These are phyloP conservation scores for Cynopterus brachyotis DNA, from an alignment of 2,113 vertebrate genomes.

Conservation along the genomic window DNA sequence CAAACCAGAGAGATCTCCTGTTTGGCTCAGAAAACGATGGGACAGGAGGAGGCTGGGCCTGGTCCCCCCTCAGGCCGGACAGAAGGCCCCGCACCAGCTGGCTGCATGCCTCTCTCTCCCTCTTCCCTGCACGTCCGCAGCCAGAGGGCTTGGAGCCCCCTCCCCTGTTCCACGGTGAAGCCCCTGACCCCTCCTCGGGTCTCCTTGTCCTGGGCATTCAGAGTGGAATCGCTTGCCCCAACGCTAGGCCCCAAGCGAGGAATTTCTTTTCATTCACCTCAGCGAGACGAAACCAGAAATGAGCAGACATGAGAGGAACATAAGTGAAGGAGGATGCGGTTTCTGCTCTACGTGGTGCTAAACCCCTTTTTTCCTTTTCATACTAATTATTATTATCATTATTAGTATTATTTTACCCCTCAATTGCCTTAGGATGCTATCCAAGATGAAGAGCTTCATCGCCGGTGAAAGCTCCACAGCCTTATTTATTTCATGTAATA, in stretches of 20 bases:
- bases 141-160: neutral
- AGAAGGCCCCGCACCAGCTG: neutral
- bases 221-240: neutral
- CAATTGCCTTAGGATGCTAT: slow-evolving; percentile 73
- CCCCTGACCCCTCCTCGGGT: neutral
- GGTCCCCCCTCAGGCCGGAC: neutral
- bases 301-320: slow-evolving; percentile 73
- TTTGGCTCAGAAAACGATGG: neutral
- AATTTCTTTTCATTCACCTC: slow-evolving; percentile 26
- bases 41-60: neutral
- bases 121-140: neutral
- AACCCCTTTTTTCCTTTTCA: slow-evolving; percentile 49
- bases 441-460: slow-evolving; percentile 68
- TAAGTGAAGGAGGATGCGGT: neutral
- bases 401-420: slow-evolving; percentile 76
- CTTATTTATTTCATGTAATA: slow-evolving; percentile 79
- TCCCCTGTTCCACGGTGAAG: neutral
- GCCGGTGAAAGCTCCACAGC: slow-evolving; percentile 49
- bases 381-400: slow-evolving; percentile 75
- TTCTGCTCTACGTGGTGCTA: slow-evolving; percentile 47
- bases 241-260: neutral
- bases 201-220: neutral
- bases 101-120: neutral
- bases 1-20: neutral
- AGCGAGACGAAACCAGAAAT: slow-evolving; percentile 1